These are phyloP conservation scores for Halcyon chelicuti DNA, from an alignment of 2,797 vertebrate species.

Conservation along the genomic window DNA sequence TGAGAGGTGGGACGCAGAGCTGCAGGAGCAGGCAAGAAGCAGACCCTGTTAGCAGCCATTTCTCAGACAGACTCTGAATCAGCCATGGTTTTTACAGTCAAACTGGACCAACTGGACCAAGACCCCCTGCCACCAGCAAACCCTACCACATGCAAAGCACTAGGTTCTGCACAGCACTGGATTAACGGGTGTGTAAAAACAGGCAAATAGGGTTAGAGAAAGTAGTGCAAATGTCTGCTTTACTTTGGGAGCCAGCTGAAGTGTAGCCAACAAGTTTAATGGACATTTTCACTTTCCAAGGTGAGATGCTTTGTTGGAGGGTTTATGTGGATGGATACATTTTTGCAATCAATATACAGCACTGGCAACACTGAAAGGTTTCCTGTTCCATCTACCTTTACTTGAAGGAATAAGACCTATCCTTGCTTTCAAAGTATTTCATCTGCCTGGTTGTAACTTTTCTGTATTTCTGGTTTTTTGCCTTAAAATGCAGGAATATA, in stretches of 20 bases:
- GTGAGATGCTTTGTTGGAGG: neutral
- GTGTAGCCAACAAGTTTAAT: neutral
- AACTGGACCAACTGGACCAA: neutral
- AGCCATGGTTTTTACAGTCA: neutral
- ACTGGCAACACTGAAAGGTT: neutral
- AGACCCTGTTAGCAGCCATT: neutral
- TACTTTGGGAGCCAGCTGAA: neutral
- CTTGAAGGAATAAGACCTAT: neutral
- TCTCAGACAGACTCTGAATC: neutral
- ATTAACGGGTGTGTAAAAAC: neutral
- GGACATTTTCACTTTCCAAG: neutral
- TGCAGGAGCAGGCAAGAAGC: neutral
- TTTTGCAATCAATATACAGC: neutral
- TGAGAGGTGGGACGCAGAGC: neutral
- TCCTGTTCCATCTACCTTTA: neutral
- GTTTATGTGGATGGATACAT: neutral
- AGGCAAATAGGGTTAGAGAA: neutral
- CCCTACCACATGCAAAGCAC: fast-evolving
- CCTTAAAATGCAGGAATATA: neutral
- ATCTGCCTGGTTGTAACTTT: neutral
- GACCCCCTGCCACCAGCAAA: neutral
- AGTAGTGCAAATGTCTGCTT: neutral
- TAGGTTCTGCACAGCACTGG: neutral
- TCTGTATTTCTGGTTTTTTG: neutral
- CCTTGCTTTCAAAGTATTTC: neutral